A percentile compares a stretch with the other conserved stretches of the same genome.
phyloP scores from a whole-genome alignment of 2,797 vertebrate genomes.

The Arctocebus calabarensis region DNA sequence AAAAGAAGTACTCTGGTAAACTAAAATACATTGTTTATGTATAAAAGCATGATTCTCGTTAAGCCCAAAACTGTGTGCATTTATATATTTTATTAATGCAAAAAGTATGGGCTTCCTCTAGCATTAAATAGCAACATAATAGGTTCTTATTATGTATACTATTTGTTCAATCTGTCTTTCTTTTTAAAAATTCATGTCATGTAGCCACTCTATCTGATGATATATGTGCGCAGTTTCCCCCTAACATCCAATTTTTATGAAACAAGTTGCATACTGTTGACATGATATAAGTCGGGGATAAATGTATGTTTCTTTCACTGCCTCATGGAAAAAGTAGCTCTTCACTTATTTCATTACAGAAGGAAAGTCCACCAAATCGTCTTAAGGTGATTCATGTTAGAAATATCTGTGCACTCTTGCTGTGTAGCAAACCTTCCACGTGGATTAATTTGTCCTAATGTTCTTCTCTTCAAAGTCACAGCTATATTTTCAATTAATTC shows the following conservation, averaged over 20 bases:
- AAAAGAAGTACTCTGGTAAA: constrained; percentile 1
- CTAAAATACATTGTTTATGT: background rate
- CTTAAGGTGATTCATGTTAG: constrained; percentile 1
- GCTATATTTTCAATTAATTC: constrained; percentile 61
- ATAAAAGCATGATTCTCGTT: background rate
- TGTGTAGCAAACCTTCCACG: background rate
- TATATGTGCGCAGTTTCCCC: background rate
- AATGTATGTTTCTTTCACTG: background rate
- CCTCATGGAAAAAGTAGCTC: background rate
- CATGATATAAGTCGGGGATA: background rate
- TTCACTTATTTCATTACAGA: constrained; percentile 56
- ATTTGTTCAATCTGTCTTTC: background rate
- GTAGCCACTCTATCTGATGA: background rate
- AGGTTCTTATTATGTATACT: background rate
- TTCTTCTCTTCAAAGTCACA: constrained; percentile 19
- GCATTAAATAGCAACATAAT: background rate
- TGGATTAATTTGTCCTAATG: constrained; percentile 59
- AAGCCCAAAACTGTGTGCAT: background rate
- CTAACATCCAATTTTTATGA: background rate
- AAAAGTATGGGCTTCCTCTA: background rate
- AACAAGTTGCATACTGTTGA: constrained; percentile 31
- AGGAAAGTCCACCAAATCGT: constrained; percentile 9
- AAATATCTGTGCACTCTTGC: constrained; percentile 25
- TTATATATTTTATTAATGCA: background rate
- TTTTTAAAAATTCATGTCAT: background rate